Base-by-base conservation (phyloP, 2,113 vertebrate genomes). In the Otis tarda region DNA sequence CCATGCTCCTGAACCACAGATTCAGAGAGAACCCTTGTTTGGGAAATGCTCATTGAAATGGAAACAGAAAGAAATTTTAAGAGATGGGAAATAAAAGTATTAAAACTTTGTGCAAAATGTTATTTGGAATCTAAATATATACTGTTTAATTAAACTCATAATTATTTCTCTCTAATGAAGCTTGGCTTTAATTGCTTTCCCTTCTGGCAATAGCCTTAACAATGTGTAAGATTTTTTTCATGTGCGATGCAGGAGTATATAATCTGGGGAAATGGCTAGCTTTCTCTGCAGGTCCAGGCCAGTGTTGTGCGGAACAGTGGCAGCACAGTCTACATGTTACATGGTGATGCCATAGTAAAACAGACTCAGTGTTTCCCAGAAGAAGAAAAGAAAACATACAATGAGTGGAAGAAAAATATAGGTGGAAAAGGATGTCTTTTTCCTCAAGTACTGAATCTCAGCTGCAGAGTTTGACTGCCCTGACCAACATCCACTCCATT, bases 331-430 rank as follows among this genome's bases (percentile, higher is more conserved):
- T 64, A 35, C 21, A 14, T 12, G 11, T 37, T 84, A 63, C 35
- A 15, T 5, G 6, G 14, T 50, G 47, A 83, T 94, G 25, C 12
- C 14, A 5, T 27, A 65, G 49, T 39, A 67, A 94, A 90, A 77
- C 12, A 75, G 56, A n/a, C 41, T 65, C 25, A 33, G 49, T 69
- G 43, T n/a, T 95, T 63, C 83, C 70, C 57, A 89, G n/a, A 83
- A 93, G 68, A 88, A 92, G 89, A 61, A 89, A 89, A 85, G 63
- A 95, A 95, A 90, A 85, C 24, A 91, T 87, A 87, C 56, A 92
- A 80, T 59, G 20, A 74, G 39, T 0, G 0, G 77, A 87, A 88
- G 31, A 77, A 94, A 90, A 95, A 86, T 78, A 75, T 15, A 89
- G 37, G 33, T 93, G n/a, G 52, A 75, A 89, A 95, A 75, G 24